A percentile compares a stretch with the other conserved stretches of the same genome.
These are phyloP conservation scores for Thunnus maccoyii DNA, from an alignment of 2,113 vertebrate species.

Conservation along the genomic window DNA sequence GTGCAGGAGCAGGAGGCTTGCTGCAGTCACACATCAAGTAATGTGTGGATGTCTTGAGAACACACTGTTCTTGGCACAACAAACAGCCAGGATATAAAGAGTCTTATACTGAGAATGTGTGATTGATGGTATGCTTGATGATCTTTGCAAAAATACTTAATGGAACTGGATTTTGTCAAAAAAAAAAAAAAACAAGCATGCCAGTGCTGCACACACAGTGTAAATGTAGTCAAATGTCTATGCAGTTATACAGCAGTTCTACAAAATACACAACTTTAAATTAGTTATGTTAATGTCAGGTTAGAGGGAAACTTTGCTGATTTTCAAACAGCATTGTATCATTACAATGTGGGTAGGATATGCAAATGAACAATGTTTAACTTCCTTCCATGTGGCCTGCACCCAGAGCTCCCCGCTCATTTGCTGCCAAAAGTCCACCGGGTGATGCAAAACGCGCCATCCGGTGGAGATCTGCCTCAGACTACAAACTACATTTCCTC, in stretches of 20 bases:
- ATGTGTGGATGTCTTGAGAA: constrained; percentile 30
- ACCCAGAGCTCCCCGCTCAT: too few relatives aligned
- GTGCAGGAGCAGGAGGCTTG: not conserved
- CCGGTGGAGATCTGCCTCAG: too few relatives aligned
- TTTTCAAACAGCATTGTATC: too few relatives aligned
- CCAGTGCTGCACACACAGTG: not conserved
- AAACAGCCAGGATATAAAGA: not conserved
- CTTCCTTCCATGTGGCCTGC: too few relatives aligned
- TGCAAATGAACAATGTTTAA: too few relatives aligned
- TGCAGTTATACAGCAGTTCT: constrained; percentile 6
- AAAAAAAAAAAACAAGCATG: not conserved
- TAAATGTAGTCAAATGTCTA: constrained; percentile 19
- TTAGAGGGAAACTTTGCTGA: too few relatives aligned
- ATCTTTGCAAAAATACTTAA: constrained; percentile 5
- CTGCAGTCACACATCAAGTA: constrained; percentile 45
- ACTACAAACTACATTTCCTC: too few relatives aligned
- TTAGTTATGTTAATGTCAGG: constrained; percentile 5
- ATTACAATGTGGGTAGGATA: too few relatives aligned
- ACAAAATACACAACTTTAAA: not conserved
- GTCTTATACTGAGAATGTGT: constrained; percentile 9
- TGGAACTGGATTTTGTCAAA: constrained; percentile 13
- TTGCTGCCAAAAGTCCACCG: too few relatives aligned
- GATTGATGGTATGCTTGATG: constrained; percentile 13
- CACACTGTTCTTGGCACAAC: constrained; percentile 37
- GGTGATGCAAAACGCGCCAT: too few relatives aligned